A percentile compares a stretch with the other conserved stretches of the same genome.
Evolutionary conservation across 1,140 invertebrate genomes (phyloP).

Genomic region (Listronotus bonariensis): DNA sequence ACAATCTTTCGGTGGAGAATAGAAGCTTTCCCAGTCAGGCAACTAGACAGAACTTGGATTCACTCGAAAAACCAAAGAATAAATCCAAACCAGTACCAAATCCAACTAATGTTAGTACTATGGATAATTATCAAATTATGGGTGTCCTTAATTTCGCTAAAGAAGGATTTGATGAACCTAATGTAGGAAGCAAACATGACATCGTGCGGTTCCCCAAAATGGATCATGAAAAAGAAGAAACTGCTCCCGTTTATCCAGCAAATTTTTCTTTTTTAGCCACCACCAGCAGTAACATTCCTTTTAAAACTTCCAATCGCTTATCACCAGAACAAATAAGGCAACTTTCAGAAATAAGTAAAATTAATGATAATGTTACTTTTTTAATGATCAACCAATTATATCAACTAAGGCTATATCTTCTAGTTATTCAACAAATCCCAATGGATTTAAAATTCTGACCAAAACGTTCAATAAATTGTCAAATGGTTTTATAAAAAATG

Average conservation of each 20-base stretch:
- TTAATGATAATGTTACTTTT: slow-evolving; percentile 58
- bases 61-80: slow-evolving; percentile 11
- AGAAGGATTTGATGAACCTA: slow-evolving; percentile 26
- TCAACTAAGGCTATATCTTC: slow-evolving; percentile 63
- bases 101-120: slow-evolving; percentile 34
- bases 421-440: slow-evolving; percentile 64
- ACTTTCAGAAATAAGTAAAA: slow-evolving; percentile 58
- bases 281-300: neutral
- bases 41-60: slow-evolving; percentile 54
- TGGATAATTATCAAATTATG: slow-evolving; percentile 47
- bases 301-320: slow-evolving; percentile 37
- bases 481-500: slow-evolving; percentile 56
- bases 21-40: slow-evolving; percentile 54
- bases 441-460: slow-evolving; percentile 68
- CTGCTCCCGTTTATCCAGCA: slow-evolving; percentile 1
- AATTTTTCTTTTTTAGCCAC: slow-evolving; percentile 23
- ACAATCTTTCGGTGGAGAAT: slow-evolving; percentile 43
- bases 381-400: slow-evolving; percentile 57
- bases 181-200: slow-evolving; percentile 20
- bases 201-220: slow-evolving; percentile 45
- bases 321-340: slow-evolving; percentile 47
- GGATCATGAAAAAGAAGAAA: slow-evolving; percentile 28
- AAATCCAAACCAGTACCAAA: slow-evolving; percentile 16
- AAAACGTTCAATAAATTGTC: slow-evolving; percentile 67
- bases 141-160: slow-evolving; percentile 48